phyloP scores from a whole-genome alignment of 2,113 vertebrate species.

The Festucalex cinctus region DNA sequence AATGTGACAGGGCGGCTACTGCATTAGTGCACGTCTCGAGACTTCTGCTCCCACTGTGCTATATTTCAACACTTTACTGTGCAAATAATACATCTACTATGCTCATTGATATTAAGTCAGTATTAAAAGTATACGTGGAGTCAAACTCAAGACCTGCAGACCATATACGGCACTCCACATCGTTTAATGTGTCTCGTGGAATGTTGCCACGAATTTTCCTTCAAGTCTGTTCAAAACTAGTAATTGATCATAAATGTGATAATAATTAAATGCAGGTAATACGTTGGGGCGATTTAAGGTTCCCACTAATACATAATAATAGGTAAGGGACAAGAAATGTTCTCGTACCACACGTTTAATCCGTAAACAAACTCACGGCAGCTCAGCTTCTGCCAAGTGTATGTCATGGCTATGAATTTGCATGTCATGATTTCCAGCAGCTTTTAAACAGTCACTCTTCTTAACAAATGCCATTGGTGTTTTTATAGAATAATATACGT shows the following conservation, averaged over 20 bases:
- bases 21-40: background rate
- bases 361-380: background rate
- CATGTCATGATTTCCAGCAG: background rate
- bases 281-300: background rate
- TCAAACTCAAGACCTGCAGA: background rate
- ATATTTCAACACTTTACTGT: constrained; percentile 14
- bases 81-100: background rate
- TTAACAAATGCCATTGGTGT: background rate
- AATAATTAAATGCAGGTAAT: background rate
- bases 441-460: background rate
- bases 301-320: background rate
- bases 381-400: no score
- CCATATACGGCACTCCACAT: background rate
- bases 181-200: background rate
- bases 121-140: background rate
- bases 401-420: no score
- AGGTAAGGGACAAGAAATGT: no score
- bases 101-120: background rate
- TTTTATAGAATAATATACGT: background rate
- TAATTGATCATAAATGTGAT: background rate
- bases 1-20: constrained; percentile 46
- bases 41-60: constrained; percentile 14
- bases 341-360: background rate
- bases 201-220: background rate
- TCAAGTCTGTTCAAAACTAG: background rate